Conservation (phyloP, 2,888 invertebrate species). For the Ectemnius lituratus region DNA sequence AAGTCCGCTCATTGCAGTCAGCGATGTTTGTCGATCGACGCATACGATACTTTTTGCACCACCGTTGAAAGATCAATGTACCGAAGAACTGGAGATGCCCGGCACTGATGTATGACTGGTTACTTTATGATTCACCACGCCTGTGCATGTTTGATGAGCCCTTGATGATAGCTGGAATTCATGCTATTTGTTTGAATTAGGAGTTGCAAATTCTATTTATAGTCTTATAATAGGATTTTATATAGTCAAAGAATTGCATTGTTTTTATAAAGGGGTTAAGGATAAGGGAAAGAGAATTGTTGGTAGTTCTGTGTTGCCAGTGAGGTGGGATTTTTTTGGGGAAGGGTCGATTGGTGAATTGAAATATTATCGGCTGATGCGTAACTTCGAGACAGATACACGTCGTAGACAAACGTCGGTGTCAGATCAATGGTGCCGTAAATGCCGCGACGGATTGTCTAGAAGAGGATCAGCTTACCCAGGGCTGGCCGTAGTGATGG, state of each 20-base stretch:
- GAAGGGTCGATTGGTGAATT: conserved; percentile 44
- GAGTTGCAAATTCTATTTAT: too few relatives aligned
- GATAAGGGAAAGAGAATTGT: too few relatives aligned
- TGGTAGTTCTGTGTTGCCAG: too few relatives aligned
- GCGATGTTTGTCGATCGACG: conserved; percentile 27
- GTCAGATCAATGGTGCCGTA: conserved; percentile 64
- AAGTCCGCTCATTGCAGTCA: neutral
- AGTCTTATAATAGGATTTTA: too few relatives aligned
- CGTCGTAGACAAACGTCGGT: conserved; percentile 39
- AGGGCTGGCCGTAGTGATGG: conserved; percentile 45
- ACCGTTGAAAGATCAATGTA: conserved; percentile 8
- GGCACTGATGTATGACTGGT: conserved; percentile 12
- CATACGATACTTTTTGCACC: conserved; percentile 22
- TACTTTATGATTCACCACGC: conserved; percentile 20
- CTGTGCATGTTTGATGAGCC: conserved; percentile 59
- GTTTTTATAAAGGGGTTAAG: too few relatives aligned
- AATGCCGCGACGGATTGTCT: conserved; percentile 63
- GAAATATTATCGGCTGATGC: conserved; percentile 58
- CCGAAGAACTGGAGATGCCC: conserved; percentile 14
- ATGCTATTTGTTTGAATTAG: too few relatives aligned
- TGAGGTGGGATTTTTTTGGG: too few relatives aligned
- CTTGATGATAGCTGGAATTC: conserved; percentile 64
- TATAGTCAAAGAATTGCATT: too few relatives aligned
- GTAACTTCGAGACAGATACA: conserved; percentile 41
- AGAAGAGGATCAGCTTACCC: conserved; percentile 46